These are phyloP conservation scores for Crotophaga sulcirostris DNA, from an alignment of 2,113 vertebrate species.

Conservation along the genomic window DNA sequence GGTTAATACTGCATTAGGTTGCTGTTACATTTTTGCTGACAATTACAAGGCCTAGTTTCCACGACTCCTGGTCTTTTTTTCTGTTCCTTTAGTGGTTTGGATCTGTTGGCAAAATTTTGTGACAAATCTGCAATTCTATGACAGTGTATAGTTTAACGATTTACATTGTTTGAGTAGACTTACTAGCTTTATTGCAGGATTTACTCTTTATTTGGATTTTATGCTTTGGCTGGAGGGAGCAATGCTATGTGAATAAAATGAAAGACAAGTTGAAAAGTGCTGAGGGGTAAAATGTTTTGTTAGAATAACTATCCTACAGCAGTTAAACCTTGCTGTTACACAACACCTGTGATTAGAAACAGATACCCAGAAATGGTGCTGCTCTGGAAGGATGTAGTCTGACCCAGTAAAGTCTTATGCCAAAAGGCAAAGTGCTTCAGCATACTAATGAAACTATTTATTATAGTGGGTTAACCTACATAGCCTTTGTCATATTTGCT, in stretches of 20 bases:
- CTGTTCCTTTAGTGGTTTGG: not conserved
- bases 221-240: not conserved
- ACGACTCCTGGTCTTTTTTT: not conserved
- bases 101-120: not conserved
- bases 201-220: slow-evolving; percentile 3
- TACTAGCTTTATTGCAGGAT: not conserved
- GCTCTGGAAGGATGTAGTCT: not conserved
- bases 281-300: not conserved
- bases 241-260: not conserved
- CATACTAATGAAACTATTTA: not conserved
- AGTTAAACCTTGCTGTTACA: not conserved
- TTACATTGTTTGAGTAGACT: not conserved
- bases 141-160: not conserved
- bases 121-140: not conserved
- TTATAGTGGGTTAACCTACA: not conserved
- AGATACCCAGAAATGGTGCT: not conserved
- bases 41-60: not conserved
- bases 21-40: not conserved
- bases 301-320: not conserved
- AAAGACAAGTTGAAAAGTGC: not conserved
- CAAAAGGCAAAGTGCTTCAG: not conserved
- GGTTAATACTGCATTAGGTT: not conserved
- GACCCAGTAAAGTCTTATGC: not conserved
- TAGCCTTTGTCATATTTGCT: not conserved
- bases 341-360: not conserved